Conservation (phyloP, 2,113 vertebrate genomes). For the Rutilus rutilus region DNA sequence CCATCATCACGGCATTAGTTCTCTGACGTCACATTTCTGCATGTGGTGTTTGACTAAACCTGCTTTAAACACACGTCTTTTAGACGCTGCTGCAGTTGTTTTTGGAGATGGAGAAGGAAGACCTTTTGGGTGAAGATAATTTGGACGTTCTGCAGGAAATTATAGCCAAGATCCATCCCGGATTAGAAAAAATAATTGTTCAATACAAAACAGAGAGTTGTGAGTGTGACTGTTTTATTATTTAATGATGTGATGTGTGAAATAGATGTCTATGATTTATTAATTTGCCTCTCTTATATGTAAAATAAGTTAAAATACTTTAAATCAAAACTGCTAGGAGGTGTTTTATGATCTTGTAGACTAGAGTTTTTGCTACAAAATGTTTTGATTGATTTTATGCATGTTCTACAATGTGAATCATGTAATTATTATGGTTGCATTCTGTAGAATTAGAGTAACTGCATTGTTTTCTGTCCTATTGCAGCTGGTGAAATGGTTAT, state of each 20-base stretch:
- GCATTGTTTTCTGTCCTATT: not conserved
- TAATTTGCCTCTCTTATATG: not conserved
- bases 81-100: conserved; percentile 73
- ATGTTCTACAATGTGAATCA: not conserved
- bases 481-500: not conserved
- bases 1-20: not conserved
- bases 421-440: not conserved
- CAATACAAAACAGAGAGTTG: conserved; percentile 57
- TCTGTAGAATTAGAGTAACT: not conserved
- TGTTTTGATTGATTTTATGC: not conserved
- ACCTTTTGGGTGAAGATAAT: conserved; percentile 56
- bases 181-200: conserved; percentile 59
- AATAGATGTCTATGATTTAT: too few species aligned
- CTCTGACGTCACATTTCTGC: not conserved
- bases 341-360: too few species aligned
- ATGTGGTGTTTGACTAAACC: not conserved
- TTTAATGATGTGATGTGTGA: not conserved
- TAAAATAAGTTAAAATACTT: not conserved
- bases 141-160: conserved; percentile 57
- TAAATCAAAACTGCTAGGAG: not conserved
- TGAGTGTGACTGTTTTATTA: conserved; percentile 49
- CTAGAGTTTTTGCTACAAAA: too few species aligned
- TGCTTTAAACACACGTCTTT: not conserved
- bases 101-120: conserved; percentile 70
- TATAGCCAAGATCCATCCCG: conserved; percentile 55